Base-by-base conservation (phyloP, 2,113 vertebrate species). In the Anolis carolinensis region DNA sequence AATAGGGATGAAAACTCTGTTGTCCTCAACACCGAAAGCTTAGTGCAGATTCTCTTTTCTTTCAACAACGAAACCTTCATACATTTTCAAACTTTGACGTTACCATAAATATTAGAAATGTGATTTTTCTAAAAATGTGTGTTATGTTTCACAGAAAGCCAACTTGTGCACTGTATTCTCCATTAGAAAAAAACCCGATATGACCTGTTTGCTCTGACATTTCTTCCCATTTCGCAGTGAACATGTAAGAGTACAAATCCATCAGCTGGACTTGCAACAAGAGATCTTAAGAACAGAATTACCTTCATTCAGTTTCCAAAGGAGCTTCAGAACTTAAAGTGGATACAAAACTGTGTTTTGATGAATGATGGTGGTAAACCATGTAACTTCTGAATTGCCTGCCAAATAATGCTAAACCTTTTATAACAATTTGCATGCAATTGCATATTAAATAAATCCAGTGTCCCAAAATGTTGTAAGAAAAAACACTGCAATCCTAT, bases 381-480 rank as follows among this genome's bases (percentile, higher is more conserved):
- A 6, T 82, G 82, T 89, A 81, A 71, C 90, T 55, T 88, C 86
- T 62, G 71, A 44, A 16, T 85, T 84, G 27, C 73, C 59, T 48
- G 23, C 63, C 62, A 10, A 2, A n/a, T 48, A 73, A 65, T 74
- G 44, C 34, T 87, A 81, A 0, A 0, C 27, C 6, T 0, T 0
- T 7, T 18, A 36, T 5, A 65, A 68, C 73, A 48, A 70, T 25
- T 84, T 44, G 78, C 65, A 21, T n/a, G 27, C 62, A 73, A 25
- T 50, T 62, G 59, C 70, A 25, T 5, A 79, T 72, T 59, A 55
- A 65, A 84, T 63, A 27, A 4, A 65, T 76, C n/a, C 23, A 75
- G 16, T 27, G 18, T 76, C 34, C 78, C 18, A 2, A 34, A 55
- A 81, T 18, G 4, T 81, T 39, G 52, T 18, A 80, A 14, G 70